These are phyloP conservation scores for Ianthella basta DNA, from an alignment of 37 sponge, comb jelly and placozoan genomes.

Conservation along the genomic window DNA sequence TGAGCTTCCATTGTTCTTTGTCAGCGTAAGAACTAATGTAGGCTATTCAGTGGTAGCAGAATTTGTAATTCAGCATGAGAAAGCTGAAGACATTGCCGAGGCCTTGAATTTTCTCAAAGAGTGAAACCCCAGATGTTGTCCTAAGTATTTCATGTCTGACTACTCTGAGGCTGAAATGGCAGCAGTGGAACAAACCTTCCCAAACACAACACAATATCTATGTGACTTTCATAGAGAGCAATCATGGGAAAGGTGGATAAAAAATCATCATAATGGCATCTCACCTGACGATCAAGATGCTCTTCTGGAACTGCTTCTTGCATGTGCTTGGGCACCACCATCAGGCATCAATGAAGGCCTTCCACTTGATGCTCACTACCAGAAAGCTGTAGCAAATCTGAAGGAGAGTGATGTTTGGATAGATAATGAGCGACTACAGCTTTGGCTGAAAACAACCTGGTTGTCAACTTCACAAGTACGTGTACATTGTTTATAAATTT, in stretches of 20 bases:
- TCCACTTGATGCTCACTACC: too few relatives aligned
- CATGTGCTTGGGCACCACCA: conserved; percentile 33
- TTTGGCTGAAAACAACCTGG: too few relatives aligned
- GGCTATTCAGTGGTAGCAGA: conserved; percentile 47
- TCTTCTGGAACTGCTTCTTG: conserved; percentile 30
- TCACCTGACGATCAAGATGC: conserved; percentile 29
- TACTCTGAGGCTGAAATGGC: conserved; percentile 48
- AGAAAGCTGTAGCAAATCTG: too few relatives aligned
- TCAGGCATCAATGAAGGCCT: too few relatives aligned
- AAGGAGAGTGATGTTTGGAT: too few relatives aligned
- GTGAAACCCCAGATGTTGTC: conserved; percentile 48
- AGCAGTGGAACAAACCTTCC: conserved; percentile 22
- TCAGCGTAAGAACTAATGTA: conserved; percentile 46
- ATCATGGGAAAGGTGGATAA: conserved; percentile 47
- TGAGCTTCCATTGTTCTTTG: conserved; percentile 47
- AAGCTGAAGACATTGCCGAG: conserved; percentile 29
- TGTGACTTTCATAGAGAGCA: conserved; percentile 63
- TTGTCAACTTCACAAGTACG: too few relatives aligned
- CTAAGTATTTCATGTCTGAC: conserved; percentile 34
- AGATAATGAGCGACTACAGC: too few relatives aligned
- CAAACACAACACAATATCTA: conserved; percentile 23
- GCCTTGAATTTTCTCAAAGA: conserved; percentile 28
- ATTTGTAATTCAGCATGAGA: conserved; percentile 46
- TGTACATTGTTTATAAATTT: too few relatives aligned
- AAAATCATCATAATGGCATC: conserved; percentile 41